phyloP scores from a whole-genome alignment of 2,888 invertebrate genomes.

The Gerris lacustris region DNA sequence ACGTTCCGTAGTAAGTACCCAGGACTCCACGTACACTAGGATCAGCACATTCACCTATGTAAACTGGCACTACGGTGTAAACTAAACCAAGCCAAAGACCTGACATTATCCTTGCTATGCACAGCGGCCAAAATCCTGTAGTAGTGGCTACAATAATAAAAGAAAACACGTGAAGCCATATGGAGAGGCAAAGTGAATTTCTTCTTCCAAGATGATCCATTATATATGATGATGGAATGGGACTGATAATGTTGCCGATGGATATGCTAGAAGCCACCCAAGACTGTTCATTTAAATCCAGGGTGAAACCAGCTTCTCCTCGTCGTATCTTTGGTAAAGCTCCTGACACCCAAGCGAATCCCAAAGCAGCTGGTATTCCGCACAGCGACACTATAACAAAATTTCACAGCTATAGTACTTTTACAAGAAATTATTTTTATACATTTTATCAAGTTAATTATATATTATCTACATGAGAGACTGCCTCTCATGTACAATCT shows the following conservation, averaged over 20 bases:
- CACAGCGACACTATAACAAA: constrained; percentile 18
- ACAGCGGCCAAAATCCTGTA: constrained; percentile 21
- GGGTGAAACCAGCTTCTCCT: constrained; percentile 20
- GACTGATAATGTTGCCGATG: constrained; percentile 27
- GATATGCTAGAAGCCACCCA: constrained; percentile 28
- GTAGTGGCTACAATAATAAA: constrained; percentile 35
- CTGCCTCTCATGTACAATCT: too few relatives aligned
- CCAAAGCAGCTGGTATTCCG: constrained; percentile 19
- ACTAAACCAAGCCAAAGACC: constrained; percentile 30
- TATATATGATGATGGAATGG: constrained; percentile 41
- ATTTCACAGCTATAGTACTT: background rate
- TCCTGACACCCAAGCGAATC: constrained; percentile 27
- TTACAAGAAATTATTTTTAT: too few relatives aligned
- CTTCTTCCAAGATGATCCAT: constrained; percentile 47
- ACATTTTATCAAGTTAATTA: too few relatives aligned
- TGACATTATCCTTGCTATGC: constrained; percentile 24
- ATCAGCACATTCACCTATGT: constrained; percentile 30
- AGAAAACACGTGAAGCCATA: constrained; percentile 46
- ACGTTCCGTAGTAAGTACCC: constrained; percentile 26
- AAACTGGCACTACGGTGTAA: constrained; percentile 30
- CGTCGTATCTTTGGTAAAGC: constrained; percentile 23
- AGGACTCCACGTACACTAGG: constrained; percentile 28
- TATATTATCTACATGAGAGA: too few relatives aligned
- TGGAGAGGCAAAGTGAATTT: constrained; percentile 41
- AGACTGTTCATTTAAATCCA: constrained; percentile 21